Percentiles rank a stretch among this genome's conserved stretches.
phyloP scores from a whole-genome alignment of 1,140 invertebrate genomes.

The Dendrolimus kikuchii region DNA sequence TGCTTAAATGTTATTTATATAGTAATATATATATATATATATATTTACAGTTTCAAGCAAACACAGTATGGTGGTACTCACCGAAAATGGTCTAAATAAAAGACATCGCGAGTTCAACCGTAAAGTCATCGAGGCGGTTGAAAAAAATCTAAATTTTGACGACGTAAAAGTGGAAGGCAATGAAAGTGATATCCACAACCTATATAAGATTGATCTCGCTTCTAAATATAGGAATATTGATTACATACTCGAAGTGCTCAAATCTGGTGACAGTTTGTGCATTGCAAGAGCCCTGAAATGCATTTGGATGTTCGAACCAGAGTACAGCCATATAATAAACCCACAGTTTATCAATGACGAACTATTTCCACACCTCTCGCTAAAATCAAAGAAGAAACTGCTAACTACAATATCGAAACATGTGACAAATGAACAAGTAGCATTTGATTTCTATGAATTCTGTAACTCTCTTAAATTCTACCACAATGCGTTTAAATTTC shows the following conservation, averaged over 20 bases:
- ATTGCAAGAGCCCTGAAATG: slow-evolving; percentile 26
- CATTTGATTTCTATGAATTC: slow-evolving; percentile 20
- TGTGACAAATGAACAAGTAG: slow-evolving; percentile 18
- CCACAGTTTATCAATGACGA: slow-evolving; percentile 19
- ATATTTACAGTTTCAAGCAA: slow-evolving; percentile 5
- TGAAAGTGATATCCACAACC: slow-evolving; percentile 20
- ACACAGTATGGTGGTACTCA: slow-evolving; percentile 20
- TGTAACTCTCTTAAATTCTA: slow-evolving; percentile 16
- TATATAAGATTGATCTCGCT: slow-evolving; percentile 34
- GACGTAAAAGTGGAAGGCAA: slow-evolving; percentile 13
- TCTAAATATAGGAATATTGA: slow-evolving; percentile 25
- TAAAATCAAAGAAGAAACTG: slow-evolving; percentile 24
- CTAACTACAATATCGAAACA: slow-evolving; percentile 19
- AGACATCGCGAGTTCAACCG: slow-evolving; percentile 25
- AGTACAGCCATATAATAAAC: slow-evolving; percentile 22
- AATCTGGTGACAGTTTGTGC: slow-evolving; percentile 28
- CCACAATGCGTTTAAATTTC: slow-evolving; percentile 22
- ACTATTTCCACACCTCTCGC: slow-evolving; percentile 23
- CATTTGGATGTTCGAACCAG: slow-evolving; percentile 22
- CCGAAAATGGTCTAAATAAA: slow-evolving; percentile 17
- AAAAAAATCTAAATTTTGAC: slow-evolving; percentile 14
- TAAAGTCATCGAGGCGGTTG: slow-evolving; percentile 23
- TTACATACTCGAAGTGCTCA: slow-evolving; percentile 28
- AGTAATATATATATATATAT: too few relatives aligned
- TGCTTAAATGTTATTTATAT: too few relatives aligned